Conservation (phyloP, 2,888 invertebrate genomes). For the Phlogophora meticulosa region DNA sequence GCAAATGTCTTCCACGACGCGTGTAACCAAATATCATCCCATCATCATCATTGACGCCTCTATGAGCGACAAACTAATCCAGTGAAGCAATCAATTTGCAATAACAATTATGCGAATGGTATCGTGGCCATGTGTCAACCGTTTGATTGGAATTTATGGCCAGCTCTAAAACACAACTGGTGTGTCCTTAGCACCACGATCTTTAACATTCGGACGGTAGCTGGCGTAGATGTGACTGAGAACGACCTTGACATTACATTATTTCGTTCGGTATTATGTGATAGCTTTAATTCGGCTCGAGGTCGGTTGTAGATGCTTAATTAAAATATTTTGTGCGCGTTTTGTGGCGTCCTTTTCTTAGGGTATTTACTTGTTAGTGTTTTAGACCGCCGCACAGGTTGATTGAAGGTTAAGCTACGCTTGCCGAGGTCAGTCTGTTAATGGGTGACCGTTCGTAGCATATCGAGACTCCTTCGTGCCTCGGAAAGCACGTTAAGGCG, state of each 20-base stretch:
- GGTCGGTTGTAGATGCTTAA: slow-evolving; percentile 15
- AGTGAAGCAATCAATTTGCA: slow-evolving; percentile 57
- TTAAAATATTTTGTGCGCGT: slow-evolving; percentile 15
- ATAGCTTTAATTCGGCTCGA: slow-evolving; percentile 39
- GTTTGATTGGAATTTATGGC: slow-evolving; percentile 77
- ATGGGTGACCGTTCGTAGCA: too few species aligned
- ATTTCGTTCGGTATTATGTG: slow-evolving; percentile 27
- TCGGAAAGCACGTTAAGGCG: too few species aligned
- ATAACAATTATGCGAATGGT: slow-evolving; percentile 55
- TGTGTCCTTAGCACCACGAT: slow-evolving; percentile 71
- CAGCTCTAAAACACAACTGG: slow-evolving; percentile 69
- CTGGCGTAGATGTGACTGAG: slow-evolving; percentile 32
- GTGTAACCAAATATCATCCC: slow-evolving; percentile 50
- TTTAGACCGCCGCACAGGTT: neutral
- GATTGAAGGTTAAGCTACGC: too few species aligned
- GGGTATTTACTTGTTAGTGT: neutral
- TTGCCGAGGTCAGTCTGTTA: too few species aligned
- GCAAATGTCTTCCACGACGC: slow-evolving; percentile 39
- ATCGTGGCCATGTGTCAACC: slow-evolving; percentile 56
- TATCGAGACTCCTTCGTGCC: too few species aligned
- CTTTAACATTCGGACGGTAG: slow-evolving; percentile 49
- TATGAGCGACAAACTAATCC: slow-evolving; percentile 45
- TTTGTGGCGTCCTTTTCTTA: slow-evolving; percentile 16
- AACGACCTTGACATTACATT: slow-evolving; percentile 59
- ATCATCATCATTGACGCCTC: slow-evolving; percentile 50